phyloP scores from a whole-genome alignment of 2,113 vertebrate genomes.

The Coturnix japonica region DNA sequence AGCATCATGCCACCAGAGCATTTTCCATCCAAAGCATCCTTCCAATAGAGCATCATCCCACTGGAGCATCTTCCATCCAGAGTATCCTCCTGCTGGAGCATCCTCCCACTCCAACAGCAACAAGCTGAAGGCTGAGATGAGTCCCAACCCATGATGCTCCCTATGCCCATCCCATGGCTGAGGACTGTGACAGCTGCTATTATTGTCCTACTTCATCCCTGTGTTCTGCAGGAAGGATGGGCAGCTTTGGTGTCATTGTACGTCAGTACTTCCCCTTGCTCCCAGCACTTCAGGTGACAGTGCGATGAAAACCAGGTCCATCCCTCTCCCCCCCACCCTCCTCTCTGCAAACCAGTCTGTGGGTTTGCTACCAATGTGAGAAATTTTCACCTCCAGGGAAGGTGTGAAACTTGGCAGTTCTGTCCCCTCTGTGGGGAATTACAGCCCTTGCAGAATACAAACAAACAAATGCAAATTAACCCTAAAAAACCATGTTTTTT shows the following conservation, averaged over 20 bases:
- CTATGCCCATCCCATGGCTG: rapidly evolving
- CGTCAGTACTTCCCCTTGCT: not conserved
- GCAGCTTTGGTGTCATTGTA: not conserved
- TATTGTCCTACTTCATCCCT: not conserved
- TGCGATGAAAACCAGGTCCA: not conserved
- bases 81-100: not conserved
- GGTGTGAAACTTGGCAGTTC: constrained; percentile 72
- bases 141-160: not conserved
- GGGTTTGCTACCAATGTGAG: constrained; percentile 39
- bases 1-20: not conserved
- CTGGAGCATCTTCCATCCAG: not conserved
- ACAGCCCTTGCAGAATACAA: constrained; percentile 49
- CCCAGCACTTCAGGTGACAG: constrained; percentile 9
- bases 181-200: rapidly evolving
- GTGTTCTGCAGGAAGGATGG: not conserved
- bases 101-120: not conserved
- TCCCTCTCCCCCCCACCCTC: not conserved
- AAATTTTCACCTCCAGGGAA: constrained; percentile 73
- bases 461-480: constrained; percentile 67
- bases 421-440: constrained; percentile 48
- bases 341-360: not conserved
- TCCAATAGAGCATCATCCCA: not conserved
- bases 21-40: not conserved
- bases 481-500: not conserved
- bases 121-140: not conserved